Evolutionary conservation across 2,888 invertebrate species (phyloP).

Genomic region (Hypomecis punctinalis): DNA sequence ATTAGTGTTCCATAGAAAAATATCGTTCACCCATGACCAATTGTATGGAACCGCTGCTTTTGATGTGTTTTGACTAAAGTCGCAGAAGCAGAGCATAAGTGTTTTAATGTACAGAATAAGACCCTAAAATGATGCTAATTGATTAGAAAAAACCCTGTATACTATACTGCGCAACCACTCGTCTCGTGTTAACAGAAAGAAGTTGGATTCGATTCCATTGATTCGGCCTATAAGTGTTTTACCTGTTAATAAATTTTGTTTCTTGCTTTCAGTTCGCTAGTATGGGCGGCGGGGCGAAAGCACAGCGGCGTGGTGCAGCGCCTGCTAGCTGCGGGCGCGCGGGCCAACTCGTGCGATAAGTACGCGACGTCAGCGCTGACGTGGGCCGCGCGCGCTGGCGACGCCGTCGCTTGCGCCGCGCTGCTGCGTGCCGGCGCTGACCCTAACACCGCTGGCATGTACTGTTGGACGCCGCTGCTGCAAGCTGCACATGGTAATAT

Average conservation of each 20-base stretch:
- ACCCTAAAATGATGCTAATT: too few species aligned
- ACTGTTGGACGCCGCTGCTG: slow-evolving; percentile 97
- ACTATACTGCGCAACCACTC: too few species aligned
- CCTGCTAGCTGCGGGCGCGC: slow-evolving; percentile 94
- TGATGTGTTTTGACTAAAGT: too few species aligned
- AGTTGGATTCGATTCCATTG: too few species aligned
- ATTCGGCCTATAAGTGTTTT: too few species aligned
- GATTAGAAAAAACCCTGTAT: too few species aligned
- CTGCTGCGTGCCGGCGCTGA: slow-evolving; percentile 94
- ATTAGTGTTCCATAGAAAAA: too few species aligned
- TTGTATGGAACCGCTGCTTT: too few species aligned
- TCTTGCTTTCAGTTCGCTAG: slow-evolving; percentile 89
- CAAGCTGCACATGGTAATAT: slow-evolving; percentile 88
- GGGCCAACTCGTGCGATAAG: slow-evolving; percentile 98
- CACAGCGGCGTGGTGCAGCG: slow-evolving; percentile 93
- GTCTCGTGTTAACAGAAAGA: too few species aligned
- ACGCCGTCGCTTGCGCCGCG: slow-evolving; percentile 91
- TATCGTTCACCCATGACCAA: too few species aligned
- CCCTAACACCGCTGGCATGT: slow-evolving; percentile 97
- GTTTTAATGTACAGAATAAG: too few species aligned
- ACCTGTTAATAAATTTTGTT: neutral
- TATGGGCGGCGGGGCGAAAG: slow-evolving; percentile 98
- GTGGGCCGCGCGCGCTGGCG: slow-evolving; percentile 98
- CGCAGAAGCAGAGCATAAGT: too few species aligned
- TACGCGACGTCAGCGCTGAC: slow-evolving; percentile 98